Evolutionary conservation across 2,797 vertebrate genomes (phyloP), one percentile per base, ranked within the genome.

Genomic region (Coendou prehensilis): DNA sequence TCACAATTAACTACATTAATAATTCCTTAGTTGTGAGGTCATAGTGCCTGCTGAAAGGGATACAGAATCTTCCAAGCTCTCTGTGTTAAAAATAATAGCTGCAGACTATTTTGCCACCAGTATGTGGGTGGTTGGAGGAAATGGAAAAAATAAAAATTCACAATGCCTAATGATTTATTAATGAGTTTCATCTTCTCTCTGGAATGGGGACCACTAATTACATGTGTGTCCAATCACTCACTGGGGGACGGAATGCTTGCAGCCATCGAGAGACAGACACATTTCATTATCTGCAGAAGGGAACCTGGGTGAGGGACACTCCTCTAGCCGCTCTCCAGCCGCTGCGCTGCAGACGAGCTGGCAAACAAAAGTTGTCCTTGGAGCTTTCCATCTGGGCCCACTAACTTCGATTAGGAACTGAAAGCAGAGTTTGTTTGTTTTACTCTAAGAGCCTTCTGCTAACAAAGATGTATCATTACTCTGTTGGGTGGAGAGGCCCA

Each of bases 151-250:
- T 67, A 94, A 85, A 96, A 97, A 96, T 91, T 82, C 95, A 94
- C 95, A 95, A 76, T 95, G 95, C 61, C 85, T 98, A 96, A 94
- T 97, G 98, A 95, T 95, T 96, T 97, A 98, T 98, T 98, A 98
- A 98, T 96, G 78, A 97, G 79, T 96, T 96, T 96, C 95, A 91
- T 98, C 95, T 97, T 96, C 96, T 81, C 95, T 95, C 93, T 96
- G 95, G 96, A 96, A 95, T 87, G 95, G 73, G 73, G 69, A 73
- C 83, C 97, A 85, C 94, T 96, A 87, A 97, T 97, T 95, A 87
- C 97, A 97, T 96, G 82, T 98, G 97, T 96, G 83, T 96, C 93
- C 94, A 94, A 97, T 98, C 93, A 93, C 57, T 91, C 30, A 59
- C 84, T 89, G 80, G 89, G 82, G 93, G 94, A 95, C 93, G 95